phyloP scores from a whole-genome alignment of 2,113 vertebrate species.

The Phrynocephalus versicolor region DNA sequence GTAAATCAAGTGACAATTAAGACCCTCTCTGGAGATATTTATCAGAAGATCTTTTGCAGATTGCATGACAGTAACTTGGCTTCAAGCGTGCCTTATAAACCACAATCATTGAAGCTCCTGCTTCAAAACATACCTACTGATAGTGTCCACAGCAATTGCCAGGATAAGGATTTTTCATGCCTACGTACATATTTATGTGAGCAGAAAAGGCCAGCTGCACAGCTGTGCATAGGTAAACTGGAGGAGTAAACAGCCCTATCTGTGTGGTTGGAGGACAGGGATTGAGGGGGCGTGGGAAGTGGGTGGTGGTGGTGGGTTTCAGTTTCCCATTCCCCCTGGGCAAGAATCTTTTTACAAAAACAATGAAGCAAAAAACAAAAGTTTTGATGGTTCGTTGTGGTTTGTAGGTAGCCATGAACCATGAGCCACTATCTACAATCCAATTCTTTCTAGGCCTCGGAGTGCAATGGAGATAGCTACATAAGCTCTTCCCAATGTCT shows the following conservation, averaged over 20 bases:
- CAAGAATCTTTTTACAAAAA: too few relatives aligned
- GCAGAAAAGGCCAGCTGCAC: not conserved
- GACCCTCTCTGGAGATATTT: constrained; percentile 48
- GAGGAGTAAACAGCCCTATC: constrained; percentile 16
- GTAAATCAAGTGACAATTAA: constrained; percentile 68
- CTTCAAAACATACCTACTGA: constrained; percentile 53
- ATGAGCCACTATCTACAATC: too few relatives aligned
- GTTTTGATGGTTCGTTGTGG: too few relatives aligned
- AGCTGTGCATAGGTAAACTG: not conserved
- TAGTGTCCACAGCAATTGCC: constrained; percentile 43
- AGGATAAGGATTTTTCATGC: constrained; percentile 24
- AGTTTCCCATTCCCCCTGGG: too few relatives aligned
- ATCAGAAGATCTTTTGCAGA: constrained; percentile 55
- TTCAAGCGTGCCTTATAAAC: constrained; percentile 58
- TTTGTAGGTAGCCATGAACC: too few relatives aligned
- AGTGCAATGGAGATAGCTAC: too few relatives aligned
- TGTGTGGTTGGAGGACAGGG: too few relatives aligned
- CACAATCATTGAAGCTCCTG: constrained; percentile 35
- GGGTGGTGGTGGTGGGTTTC: too few relatives aligned
- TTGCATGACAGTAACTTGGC: constrained; percentile 52
- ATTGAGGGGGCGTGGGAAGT: too few relatives aligned
- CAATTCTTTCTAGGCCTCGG: too few relatives aligned
- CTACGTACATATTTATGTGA: constrained; percentile 34
- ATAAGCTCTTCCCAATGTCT: too few relatives aligned
- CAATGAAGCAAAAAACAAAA: too few relatives aligned